Percentiles rank a stretch among this genome's conserved stretches.
Conservation (phyloP, 2,797 vertebrate genomes). For the Octomys mimax region DNA sequence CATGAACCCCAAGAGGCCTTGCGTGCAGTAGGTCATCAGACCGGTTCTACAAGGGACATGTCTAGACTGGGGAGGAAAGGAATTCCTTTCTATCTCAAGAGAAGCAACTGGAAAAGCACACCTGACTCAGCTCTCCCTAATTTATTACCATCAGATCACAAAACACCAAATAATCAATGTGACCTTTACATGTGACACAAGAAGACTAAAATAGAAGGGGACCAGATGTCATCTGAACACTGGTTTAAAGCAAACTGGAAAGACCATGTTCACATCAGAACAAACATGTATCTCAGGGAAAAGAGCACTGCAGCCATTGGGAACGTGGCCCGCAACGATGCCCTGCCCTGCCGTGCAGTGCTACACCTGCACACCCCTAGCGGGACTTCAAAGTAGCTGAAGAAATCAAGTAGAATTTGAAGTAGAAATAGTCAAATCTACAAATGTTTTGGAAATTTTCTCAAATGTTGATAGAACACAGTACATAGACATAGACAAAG, state of each 20-base stretch:
- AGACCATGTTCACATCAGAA: neutral
- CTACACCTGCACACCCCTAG: neutral
- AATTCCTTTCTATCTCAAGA: neutral
- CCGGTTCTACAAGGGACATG: neutral
- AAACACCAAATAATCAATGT: neutral
- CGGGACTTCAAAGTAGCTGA: neutral
- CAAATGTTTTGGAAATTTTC: neutral
- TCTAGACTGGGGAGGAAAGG: neutral
- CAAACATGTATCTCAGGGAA: neutral
- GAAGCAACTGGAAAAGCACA: neutral
- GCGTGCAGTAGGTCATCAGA: neutral
- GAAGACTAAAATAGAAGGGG: neutral
- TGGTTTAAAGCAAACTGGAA: neutral
- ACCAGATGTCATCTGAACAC: neutral
- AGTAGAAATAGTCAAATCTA: neutral
- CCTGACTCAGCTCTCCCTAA: neutral
- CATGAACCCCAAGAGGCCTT: neutral
- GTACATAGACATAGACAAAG: neutral
- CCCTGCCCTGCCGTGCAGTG: neutral
- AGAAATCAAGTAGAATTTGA: neutral
- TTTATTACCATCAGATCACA: neutral
- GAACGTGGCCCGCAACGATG: neutral
- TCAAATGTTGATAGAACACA: neutral
- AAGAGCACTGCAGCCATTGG: neutral
- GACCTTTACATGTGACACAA: neutral